phyloP scores from a whole-genome alignment of 1,140 invertebrate genomes.

The Drosophila lowei region DNA sequence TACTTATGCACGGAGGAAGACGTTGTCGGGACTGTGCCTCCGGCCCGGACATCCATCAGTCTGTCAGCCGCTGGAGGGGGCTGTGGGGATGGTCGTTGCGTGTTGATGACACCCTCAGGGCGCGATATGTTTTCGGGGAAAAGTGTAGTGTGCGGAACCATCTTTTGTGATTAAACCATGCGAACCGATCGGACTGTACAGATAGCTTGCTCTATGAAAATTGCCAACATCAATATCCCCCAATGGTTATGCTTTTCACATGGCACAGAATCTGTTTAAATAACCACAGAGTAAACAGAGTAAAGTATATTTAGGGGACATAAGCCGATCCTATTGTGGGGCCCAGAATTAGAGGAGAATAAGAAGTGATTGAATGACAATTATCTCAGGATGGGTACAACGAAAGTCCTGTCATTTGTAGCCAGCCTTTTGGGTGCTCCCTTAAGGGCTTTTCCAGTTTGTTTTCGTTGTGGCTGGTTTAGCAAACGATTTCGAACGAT shows the following conservation, averaged over 20 bases:
- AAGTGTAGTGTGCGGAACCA: background rate
- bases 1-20: conserved; percentile 72
- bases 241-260: too few species aligned
- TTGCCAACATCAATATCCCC: too few species aligned
- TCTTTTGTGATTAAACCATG: conserved; percentile 9
- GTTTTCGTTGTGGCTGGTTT: background rate
- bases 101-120: conserved; percentile 29
- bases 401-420: too few species aligned
- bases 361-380: too few species aligned
- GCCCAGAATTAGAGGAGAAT: too few species aligned
- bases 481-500: background rate
- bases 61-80: background rate
- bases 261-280: too few species aligned
- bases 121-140: conserved; percentile 1
- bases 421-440: too few species aligned
- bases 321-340: too few species aligned
- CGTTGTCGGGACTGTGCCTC: conserved; percentile 18
- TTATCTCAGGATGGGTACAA: too few species aligned
- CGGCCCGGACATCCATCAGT: conserved; percentile 53
- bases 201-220: too few species aligned
- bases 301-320: too few species aligned
- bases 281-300: too few species aligned
- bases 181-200: conserved; percentile 19
- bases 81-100: background rate
- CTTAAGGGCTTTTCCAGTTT: background rate